phyloP scores from a whole-genome alignment of 2,797 vertebrate species.

The Echiichthys vipera region DNA sequence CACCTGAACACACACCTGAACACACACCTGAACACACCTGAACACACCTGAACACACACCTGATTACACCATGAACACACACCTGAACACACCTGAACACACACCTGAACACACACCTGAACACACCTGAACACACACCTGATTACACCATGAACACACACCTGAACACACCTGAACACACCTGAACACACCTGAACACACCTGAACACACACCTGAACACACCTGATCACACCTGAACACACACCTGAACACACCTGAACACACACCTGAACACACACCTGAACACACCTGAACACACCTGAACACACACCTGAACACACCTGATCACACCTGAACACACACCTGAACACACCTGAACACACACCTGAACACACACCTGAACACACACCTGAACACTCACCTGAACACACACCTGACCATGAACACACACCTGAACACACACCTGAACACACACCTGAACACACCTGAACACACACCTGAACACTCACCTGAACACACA shows the following conservation, averaged over 20 bases:
- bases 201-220: background rate
- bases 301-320: background rate
- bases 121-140: background rate
- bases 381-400: background rate
- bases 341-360: too few relatives aligned
- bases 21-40: background rate
- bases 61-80: background rate
- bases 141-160: too few relatives aligned
- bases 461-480: background rate
- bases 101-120: background rate
- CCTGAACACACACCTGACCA: background rate
- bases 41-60: background rate
- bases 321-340: background rate
- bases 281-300: background rate
- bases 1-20: background rate
- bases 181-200: too few relatives aligned
- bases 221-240: background rate
- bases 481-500: background rate
- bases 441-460: too few relatives aligned
- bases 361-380: background rate
- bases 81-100: background rate
- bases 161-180: background rate
- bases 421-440: background rate
- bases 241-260: background rate
- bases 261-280: background rate